Evolutionary conservation across 2,113 vertebrate species (phyloP).

Genomic region (Pedetes capensis): DNA sequence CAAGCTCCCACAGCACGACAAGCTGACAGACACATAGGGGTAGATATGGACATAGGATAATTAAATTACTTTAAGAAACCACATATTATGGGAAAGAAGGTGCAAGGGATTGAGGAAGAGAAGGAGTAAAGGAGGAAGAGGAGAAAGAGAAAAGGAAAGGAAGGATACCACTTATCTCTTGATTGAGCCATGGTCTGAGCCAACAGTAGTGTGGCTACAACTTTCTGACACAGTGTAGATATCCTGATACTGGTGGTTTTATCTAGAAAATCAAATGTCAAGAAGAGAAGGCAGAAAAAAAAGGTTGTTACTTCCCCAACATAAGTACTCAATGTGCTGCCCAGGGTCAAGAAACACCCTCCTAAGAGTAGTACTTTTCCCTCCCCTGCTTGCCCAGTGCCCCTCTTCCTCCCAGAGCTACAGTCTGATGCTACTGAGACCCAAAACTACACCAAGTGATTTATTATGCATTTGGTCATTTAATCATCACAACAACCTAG

Average conservation of each 20-base stretch:
- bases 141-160: background rate
- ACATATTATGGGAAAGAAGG: background rate
- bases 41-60: background rate
- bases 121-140: accelerated
- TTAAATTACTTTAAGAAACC: background rate
- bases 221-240: background rate
- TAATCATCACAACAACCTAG: background rate
- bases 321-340: background rate
- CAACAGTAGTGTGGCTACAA: background rate
- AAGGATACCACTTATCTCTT: accelerated
- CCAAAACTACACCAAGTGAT: background rate
- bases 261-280: background rate
- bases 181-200: background rate
- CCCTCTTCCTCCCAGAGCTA: background rate
- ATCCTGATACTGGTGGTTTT: background rate
- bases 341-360: background rate
- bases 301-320: background rate
- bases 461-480: background rate
- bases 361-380: background rate
- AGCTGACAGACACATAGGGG: too few relatives aligned
- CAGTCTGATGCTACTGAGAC: background rate
- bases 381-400: background rate
- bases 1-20: too few relatives aligned
- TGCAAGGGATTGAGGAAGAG: too few relatives aligned
- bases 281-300: background rate